Base-by-base conservation (phyloP, 92 coral and sea anemone genomes). In the Zoanthus sociatus region DNA sequence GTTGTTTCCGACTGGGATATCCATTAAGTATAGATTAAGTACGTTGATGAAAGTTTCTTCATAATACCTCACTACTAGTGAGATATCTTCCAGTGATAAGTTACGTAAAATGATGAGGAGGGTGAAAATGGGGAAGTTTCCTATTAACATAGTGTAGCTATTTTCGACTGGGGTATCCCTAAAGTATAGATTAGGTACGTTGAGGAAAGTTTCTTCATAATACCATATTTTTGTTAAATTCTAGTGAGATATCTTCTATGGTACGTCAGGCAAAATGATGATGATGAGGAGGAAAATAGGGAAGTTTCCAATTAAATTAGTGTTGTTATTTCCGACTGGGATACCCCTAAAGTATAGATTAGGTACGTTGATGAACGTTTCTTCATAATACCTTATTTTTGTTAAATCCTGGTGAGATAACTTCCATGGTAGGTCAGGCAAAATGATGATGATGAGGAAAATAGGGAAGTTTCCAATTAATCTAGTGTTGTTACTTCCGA, bases 151-250 rank as follows among this genome's bases (percentile, higher is more conserved):
- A 81, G 92, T 96, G 37, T 88, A 93, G 84, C 87, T 92, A 83
- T 94, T 93, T 44, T 98, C 98, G 32, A 96, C 88, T 9, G 99
- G 95, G 56, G 90, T 92, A 46, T 90, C 82, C 4, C 42, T 26
- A 37, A 1, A 8, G 8, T 12, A 54, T 54, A 54, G 14, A 54
- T 54, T 54, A 54, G 60, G 60, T 54, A 37, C 42, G 42, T 37
- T 37, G 3, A 37, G 0, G 60, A 54, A 15, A 10, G 4, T 26
- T 26, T 26, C 26, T 26, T 26, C 26, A 21, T 68, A 26, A 5
- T 61, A 95, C 99, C 99, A 93, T 97, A 82, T 92, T 97, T 16
- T 89, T 93, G 83, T 86, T 92, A 83, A 97, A 97, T 21, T 21
- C 30, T 17, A 61, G 21, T 14, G 21, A 61, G 26, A 37, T 37